These are phyloP conservation scores for Mobula birostris DNA, from an alignment of 2,113 vertebrate species.

Conservation along the genomic window DNA sequence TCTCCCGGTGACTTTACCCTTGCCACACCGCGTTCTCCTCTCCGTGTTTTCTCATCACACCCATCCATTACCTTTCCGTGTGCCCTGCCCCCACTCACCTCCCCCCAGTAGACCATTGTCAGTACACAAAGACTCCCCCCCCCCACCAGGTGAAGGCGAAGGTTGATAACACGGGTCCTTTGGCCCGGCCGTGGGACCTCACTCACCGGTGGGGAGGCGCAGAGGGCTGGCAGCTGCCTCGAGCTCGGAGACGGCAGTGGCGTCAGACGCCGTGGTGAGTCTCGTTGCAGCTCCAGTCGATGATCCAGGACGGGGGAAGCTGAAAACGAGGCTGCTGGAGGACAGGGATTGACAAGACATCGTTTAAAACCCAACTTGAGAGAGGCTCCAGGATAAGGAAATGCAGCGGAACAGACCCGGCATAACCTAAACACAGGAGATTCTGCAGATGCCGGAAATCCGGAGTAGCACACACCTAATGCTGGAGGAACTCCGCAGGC, in stretches of 20 bases:
- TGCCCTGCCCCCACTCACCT: background rate
- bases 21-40: background rate
- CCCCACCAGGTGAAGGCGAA: background rate
- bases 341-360: background rate
- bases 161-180: constrained; percentile 43
- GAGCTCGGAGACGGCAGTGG: constrained; percentile 63
- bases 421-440: too few relatives aligned
- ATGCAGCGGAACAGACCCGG: too few relatives aligned
- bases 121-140: background rate
- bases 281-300: background rate
- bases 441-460: too few relatives aligned
- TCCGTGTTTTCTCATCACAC: too few relatives aligned
- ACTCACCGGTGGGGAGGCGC: constrained; percentile 49
- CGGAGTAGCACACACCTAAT: too few relatives aligned
- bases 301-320: background rate
- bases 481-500: too few relatives aligned
- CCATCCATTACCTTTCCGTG: too few relatives aligned
- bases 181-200: accelerated
- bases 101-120: background rate
- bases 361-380: background rate
- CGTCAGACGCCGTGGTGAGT: constrained; percentile 48
- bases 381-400: too few relatives aligned
- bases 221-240: constrained; percentile 54
- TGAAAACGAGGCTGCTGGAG: background rate
- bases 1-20: background rate